Base-by-base conservation (phyloP, 2,797 vertebrate species). In the Heteromormyrus szaboi region DNA sequence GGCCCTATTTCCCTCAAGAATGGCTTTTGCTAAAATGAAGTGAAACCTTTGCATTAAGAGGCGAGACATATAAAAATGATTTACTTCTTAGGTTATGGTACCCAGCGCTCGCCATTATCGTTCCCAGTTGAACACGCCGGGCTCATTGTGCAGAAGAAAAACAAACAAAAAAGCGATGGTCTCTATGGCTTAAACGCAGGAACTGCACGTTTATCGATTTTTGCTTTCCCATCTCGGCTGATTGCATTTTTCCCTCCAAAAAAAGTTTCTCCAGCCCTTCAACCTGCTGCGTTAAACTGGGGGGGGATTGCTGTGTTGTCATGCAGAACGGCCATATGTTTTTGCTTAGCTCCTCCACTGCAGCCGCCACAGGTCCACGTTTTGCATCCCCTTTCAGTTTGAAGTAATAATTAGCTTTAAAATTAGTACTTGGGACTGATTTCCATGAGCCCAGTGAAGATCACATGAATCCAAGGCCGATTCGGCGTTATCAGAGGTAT, bases 211-310 rank as follows among this genome's bases (percentile, higher is more conserved):
- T 62, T 86, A 86, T 86, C 51, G 85, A 86, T 86, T 46, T 86
- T 87, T 62, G 53, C 59, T 86, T 62, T 41, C 54, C 37, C 86
- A 68, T 68, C 76, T 68, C 56, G 33, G 19, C 56, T 68, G 41
- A 44, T 33, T 46, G n/a, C 59, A 7, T 85, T 88, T 89, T 88
- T 90, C 87, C 89, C 87, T 88, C 87, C 87, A 85, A 90, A 90
- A 90, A 89, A 50, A 84, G 41, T 86, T 89, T 51, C 22, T 81
- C 41, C 22, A 59, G 51, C 0, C 25, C 53, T 87, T 89, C 51
- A 89, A 62, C 44, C 76, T 83, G 79, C 86, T 85, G 51, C 51
- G 56, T 44, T 72, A 29, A 51, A 51, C 17, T 17, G 51, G 44
- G 54, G 25, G 14, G 79, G 14, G 44, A 53, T 59, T 50, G 14